phyloP scores from a whole-genome alignment of 2,888 invertebrate species.

The Tubulanus polymorphus region DNA sequence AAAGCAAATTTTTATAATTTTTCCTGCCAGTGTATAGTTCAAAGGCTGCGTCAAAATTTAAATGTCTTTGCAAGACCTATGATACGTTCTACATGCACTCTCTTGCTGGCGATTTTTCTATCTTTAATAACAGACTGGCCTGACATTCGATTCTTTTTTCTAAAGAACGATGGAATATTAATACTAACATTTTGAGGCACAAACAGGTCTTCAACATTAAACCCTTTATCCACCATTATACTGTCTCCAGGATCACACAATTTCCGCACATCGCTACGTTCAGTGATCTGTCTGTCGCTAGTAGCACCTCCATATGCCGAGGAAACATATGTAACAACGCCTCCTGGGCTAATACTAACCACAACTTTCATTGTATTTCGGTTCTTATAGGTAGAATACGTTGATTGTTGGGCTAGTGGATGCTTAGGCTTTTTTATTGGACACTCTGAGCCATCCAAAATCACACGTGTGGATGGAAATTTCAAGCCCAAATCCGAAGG shows the following conservation, averaged over 20 bases:
- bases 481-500: too few species aligned
- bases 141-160: constrained; percentile 18
- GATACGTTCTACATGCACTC: constrained; percentile 19
- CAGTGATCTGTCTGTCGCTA: constrained; percentile 25
- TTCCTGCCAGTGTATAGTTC: background rate
- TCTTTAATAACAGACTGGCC: constrained; percentile 17
- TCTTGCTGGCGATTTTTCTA: constrained; percentile 21
- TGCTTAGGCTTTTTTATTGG: constrained; percentile 13
- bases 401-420: too few species aligned
- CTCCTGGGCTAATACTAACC: constrained; percentile 21
- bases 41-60: constrained; percentile 4
- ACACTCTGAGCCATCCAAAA: too few species aligned
- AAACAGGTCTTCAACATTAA: constrained; percentile 24
- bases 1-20: background rate
- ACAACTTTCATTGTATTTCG: constrained; percentile 19
- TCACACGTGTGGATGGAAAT: too few species aligned
- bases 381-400: too few species aligned
- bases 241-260: constrained; percentile 19
- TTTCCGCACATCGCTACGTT: constrained; percentile 11
- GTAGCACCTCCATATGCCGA: constrained; percentile 21
- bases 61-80: constrained; percentile 9
- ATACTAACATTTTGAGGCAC: constrained; percentile 13
- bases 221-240: constrained; percentile 23
- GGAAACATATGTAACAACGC: constrained; percentile 15
- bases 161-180: constrained; percentile 23